These are phyloP conservation scores for Colinus virginianus DNA, from an alignment of 2,113 vertebrate species.

Conservation along the genomic window DNA sequence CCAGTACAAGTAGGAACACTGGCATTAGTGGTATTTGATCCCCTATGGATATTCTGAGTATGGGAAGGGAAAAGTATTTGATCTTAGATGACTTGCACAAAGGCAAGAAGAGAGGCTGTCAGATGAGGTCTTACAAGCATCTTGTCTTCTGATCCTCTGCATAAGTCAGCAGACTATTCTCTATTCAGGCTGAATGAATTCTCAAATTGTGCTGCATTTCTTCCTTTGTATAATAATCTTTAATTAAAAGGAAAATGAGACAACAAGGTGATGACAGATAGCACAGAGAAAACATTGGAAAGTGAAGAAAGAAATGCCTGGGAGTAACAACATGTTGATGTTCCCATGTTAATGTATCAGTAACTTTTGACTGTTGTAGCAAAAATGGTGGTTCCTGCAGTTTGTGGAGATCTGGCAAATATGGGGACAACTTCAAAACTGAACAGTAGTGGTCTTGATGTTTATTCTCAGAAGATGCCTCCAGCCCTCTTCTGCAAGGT, in stretches of 20 bases:
- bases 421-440: not conserved
- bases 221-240: conserved; percentile 39
- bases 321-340: conserved; percentile 10
- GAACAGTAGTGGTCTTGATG: not conserved
- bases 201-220: conserved; percentile 40
- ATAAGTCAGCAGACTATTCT: not conserved
- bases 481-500: not conserved
- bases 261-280: conserved; percentile 64
- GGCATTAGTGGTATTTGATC: not conserved
- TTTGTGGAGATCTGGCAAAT: not conserved
- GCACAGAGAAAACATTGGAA: conserved; percentile 57
- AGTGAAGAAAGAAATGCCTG: conserved; percentile 70
- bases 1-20: not conserved
- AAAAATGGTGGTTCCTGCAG: not conserved
- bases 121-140: not conserved
- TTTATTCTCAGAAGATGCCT: not conserved
- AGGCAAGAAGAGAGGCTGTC: not conserved
- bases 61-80: not conserved
- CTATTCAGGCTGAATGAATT: conserved; percentile 50
- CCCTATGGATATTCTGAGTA: not conserved
- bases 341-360: conserved; percentile 32
- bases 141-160: not conserved
- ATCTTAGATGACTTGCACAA: conserved; percentile 20
- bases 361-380: not conserved
- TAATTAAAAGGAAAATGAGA: conserved; percentile 67